Base-by-base conservation (phyloP, 2,113 vertebrate species). In the Tricholaema leucomelas region DNA sequence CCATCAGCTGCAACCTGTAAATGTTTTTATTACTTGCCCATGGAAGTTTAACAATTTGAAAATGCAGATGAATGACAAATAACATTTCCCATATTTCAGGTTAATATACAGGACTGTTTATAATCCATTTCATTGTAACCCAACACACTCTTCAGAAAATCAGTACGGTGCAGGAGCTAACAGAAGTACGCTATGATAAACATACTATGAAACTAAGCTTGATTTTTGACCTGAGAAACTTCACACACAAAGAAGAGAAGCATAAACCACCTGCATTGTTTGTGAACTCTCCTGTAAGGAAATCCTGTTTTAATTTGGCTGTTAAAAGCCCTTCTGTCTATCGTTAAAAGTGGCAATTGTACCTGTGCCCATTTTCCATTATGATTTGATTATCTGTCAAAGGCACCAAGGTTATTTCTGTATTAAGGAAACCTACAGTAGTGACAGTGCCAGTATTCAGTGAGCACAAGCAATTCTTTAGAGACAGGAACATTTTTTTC, bases 341-440 rank as follows among this genome's bases (percentile, higher is more conserved):
- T 88, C 81, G 77, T 71, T 87, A 94, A 94, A 93, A 71, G 63
- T 30, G 66, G 42, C 71, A 78, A 35, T 33, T 96, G 85, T 90
- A 81, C 38, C 42, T 16, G 58, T 90, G 97, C 92, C 97, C 93
- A 65, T 92, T 98, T 97, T 96, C 96, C 94, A 66, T 77, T 95
- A 83, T 75, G 74, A 67, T 94, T 89, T 97, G 93, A 92, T 95
- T 95, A 94, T 95, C 93, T 91, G 93, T 94, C 82, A 91, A 96
- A 83, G 11, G 44, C 88, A 94, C 89, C 46, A 56, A 80, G 85
- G 73, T 85, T 88, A 94, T 85, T 89, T 89, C 94, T 97, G 60
- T 85, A 63, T 76, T 71, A 87, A 94, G 95, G 88, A 96, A 96
- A 96, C 69, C 61, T 71, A 60, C 30, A 93, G 77, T 3, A 30